Conservation (phyloP, 2,797 vertebrate species). For the Ibycter americanus region DNA sequence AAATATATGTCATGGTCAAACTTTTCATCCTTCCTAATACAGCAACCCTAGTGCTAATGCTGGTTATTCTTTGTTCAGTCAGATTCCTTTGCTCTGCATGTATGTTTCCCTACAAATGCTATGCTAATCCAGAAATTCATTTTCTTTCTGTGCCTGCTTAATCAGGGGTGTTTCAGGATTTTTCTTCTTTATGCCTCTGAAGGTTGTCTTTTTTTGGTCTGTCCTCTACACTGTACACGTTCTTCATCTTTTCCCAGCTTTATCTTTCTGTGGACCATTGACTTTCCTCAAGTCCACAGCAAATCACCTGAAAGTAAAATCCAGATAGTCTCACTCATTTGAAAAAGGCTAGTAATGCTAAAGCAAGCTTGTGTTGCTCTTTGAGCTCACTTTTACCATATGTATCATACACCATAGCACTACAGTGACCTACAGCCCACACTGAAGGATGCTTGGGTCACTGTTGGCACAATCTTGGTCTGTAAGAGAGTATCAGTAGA, state of each 20-base stretch:
- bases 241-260: background rate
- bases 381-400: background rate
- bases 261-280: background rate
- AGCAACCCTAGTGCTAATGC: background rate
- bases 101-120: background rate
- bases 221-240: rapidly evolving
- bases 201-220: background rate
- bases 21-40: background rate
- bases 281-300: background rate
- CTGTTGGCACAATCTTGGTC: background rate
- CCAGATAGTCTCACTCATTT: background rate
- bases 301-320: background rate
- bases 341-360: background rate
- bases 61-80: rapidly evolving
- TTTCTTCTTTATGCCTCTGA: background rate
- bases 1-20: background rate
- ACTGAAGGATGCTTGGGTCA: background rate
- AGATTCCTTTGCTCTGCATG: rapidly evolving
- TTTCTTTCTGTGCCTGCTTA: background rate
- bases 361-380: background rate
- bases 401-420: background rate
- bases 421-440: background rate
- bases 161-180: background rate
- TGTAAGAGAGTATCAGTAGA: background rate
- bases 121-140: background rate